A percentile compares a stretch with the other conserved stretches of the same genome.
phyloP scores from a whole-genome alignment of 2,888 invertebrate species.

The Drosophila mettleri region DNA sequence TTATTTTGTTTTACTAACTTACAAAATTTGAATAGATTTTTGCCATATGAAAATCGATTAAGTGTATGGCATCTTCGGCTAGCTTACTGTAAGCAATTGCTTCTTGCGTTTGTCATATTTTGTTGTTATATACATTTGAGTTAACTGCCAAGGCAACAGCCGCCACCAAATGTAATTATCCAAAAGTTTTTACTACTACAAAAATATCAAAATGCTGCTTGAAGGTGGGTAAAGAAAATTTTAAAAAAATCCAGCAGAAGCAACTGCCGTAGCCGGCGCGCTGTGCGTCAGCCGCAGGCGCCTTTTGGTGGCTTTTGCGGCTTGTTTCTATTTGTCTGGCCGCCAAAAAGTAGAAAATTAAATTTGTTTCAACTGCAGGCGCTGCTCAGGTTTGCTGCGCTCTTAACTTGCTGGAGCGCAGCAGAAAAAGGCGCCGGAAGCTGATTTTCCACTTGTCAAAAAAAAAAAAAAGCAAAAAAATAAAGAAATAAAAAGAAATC shows the following conservation, averaged over 20 bases:
- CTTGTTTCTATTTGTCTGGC: constrained; percentile 69
- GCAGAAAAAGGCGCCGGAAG: constrained; percentile 57
- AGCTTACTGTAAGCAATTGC: too few relatives aligned
- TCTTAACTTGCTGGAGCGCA: constrained; percentile 15
- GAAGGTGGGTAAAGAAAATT: constrained; percentile 40
- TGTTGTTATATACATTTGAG: constrained; percentile 21
- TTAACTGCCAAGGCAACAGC: constrained; percentile 59
- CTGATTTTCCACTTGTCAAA: constrained; percentile 62
- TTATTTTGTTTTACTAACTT: too few relatives aligned
- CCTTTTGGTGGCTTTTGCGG: constrained; percentile 58
- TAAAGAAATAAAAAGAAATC: constrained; percentile 5
- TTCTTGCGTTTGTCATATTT: neutral
- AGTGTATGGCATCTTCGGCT: neutral
- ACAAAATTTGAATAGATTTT: too few relatives aligned
- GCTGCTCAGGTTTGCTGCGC: constrained; percentile 51
- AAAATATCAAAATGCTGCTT: constrained; percentile 30
- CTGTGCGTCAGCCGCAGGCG: constrained; percentile 57
- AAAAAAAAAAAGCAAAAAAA: constrained; percentile 13
- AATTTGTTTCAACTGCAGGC: constrained; percentile 77
- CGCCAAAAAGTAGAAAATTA: constrained; percentile 76
- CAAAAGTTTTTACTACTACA: constrained; percentile 69
- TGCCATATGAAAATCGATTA: neutral
- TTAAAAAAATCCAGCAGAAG: constrained; percentile 17
- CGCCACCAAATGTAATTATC: constrained; percentile 75
- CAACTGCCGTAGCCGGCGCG: constrained; percentile 24